phyloP scores from a whole-genome alignment of 2,888 invertebrate species.

The Hyles lineata region DNA sequence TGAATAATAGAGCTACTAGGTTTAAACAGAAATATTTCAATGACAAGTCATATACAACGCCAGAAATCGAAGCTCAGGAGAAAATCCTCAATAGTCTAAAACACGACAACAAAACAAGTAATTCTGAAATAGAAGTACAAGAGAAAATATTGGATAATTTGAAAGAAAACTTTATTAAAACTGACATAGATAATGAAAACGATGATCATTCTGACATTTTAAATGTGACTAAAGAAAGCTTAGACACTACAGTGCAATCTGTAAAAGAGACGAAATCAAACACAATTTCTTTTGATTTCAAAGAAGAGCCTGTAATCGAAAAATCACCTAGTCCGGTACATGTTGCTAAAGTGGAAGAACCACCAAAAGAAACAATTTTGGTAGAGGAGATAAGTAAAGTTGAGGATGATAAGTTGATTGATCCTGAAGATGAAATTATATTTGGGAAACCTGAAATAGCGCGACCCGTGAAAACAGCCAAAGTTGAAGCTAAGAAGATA shows the following conservation, averaged over 20 bases:
- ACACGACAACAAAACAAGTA: conserved; percentile 38
- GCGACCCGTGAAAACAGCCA: neutral
- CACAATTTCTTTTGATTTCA: conserved; percentile 37
- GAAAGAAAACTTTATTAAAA: conserved; percentile 29
- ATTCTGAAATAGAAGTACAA: conserved; percentile 28
- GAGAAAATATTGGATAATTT: conserved; percentile 29
- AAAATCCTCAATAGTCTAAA: conserved; percentile 55
- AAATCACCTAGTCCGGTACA: neutral
- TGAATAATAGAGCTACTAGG: conserved; percentile 71
- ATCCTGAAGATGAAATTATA: conserved; percentile 27
- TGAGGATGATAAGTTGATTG: neutral
- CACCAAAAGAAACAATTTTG: neutral
- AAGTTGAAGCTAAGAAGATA: conserved; percentile 34
- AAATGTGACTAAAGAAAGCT: conserved; percentile 21
- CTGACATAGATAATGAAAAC: conserved; percentile 10
- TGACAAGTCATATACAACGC: conserved; percentile 64
- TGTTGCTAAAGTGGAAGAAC: neutral
- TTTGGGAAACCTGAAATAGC: conserved; percentile 24
- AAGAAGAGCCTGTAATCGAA: conserved; percentile 33
- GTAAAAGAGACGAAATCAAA: conserved; percentile 32
- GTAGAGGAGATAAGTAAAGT: conserved; percentile 2
- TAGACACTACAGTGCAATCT: conserved; percentile 31
- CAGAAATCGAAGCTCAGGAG: conserved; percentile 66
- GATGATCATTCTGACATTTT: conserved; percentile 29
- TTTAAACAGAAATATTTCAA: conserved; percentile 75